A percentile compares a stretch with the other conserved stretches of the same genome.
Evolutionary conservation across 2,113 vertebrate species (phyloP).

Genomic region (Anas platyrhynchos): DNA sequence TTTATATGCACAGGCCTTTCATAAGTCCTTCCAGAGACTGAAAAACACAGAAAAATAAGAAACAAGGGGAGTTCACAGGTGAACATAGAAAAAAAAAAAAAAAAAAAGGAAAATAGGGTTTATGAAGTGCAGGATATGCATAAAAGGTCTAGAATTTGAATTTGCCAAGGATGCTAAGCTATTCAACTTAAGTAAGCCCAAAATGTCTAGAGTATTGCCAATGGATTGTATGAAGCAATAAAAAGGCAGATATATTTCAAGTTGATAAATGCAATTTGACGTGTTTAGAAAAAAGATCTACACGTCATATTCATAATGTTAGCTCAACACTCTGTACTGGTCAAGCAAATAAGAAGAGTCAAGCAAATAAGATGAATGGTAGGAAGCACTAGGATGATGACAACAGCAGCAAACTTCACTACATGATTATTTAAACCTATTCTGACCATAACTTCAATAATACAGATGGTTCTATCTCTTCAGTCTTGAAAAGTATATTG

Average conservation of each 20-base stretch:
- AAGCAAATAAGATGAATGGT: not conserved
- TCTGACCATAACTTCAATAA: not conserved
- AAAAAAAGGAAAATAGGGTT: not conserved
- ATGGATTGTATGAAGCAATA: not conserved
- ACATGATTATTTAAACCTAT: not conserved
- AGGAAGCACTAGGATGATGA: not conserved
- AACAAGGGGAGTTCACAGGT: not conserved
- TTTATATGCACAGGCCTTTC: not conserved
- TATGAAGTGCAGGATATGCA: not conserved
- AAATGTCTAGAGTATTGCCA: not conserved
- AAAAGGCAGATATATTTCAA: not conserved
- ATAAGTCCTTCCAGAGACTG: not conserved
- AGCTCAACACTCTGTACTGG: not conserved
- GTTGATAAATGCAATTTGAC: not conserved
- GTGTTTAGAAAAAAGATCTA: not conserved
- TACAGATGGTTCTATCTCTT: not conserved
- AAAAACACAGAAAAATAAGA: not conserved
- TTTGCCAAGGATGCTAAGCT: not conserved
- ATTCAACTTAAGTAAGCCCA: not conserved
- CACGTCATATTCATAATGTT: not conserved
- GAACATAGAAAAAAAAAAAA: not conserved
- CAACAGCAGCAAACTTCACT: not conserved
- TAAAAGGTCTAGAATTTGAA: not conserved
- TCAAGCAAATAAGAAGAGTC: not conserved
- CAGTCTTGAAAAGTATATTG: not conserved